phyloP scores from a whole-genome alignment of 1,140 invertebrate genomes.

The Cryptotermes secundus region DNA sequence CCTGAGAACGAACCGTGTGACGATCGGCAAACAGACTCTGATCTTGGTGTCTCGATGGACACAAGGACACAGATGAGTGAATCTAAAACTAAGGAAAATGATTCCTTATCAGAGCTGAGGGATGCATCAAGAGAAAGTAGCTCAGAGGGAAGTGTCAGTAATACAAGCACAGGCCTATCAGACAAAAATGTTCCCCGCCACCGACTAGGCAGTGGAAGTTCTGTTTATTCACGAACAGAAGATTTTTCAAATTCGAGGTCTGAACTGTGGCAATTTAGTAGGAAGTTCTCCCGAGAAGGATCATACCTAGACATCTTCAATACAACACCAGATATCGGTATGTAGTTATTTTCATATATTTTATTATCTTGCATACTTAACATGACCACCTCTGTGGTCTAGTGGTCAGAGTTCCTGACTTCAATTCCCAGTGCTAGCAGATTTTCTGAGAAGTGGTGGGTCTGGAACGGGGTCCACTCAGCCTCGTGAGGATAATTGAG shows the following conservation, averaged over 20 bases:
- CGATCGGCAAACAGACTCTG: slow-evolving; percentile 35
- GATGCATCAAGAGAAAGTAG: background rate
- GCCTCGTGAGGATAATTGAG: no score
- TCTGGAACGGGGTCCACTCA: no score
- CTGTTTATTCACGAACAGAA: slow-evolving; percentile 9
- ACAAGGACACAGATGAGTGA: background rate
- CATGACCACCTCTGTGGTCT: no score
- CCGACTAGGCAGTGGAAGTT: slow-evolving; percentile 1
- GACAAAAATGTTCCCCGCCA: background rate
- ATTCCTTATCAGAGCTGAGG: background rate
- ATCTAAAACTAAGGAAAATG: background rate
- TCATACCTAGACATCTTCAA: slow-evolving; percentile 50
- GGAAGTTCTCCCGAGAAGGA: slow-evolving; percentile 2
- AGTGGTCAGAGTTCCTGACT: no score
- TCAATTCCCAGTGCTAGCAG: no score
- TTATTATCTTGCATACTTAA: no score
- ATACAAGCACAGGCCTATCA: background rate
- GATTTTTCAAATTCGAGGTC: background rate
- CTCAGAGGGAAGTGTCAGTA: background rate
- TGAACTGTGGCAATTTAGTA: background rate
- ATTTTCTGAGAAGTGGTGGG: no score
- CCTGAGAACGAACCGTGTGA: slow-evolving; percentile 45
- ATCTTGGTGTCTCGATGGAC: slow-evolving; percentile 34
- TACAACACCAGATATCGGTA: slow-evolving; percentile 47
- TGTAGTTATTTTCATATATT: slow-evolving; percentile 21